Base-by-base conservation (phyloP, 1,140 invertebrate species). In the Leptopilina boulardi region DNA sequence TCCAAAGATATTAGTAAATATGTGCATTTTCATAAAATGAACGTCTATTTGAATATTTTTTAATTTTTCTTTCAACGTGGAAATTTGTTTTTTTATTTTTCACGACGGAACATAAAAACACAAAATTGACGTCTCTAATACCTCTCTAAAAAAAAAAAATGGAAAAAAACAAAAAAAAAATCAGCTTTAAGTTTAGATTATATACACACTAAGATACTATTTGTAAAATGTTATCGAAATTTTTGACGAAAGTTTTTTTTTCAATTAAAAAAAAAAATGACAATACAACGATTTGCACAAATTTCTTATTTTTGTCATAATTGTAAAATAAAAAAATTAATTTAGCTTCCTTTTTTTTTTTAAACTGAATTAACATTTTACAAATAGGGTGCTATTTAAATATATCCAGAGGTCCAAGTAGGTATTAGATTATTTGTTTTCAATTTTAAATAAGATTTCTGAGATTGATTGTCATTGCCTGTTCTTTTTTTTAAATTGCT, bases 311-410 rank as follows among this genome's bases (percentile, higher is more conserved):
- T n/a, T n/a, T n/a, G n/a, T n/a, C n/a, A n/a, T n/a, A n/a, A n/a
- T n/a, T n/a, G n/a, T n/a, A n/a, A n/a, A n/a, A n/a, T n/a, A n/a
- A n/a, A n/a, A n/a, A n/a, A n/a, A n/a, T n/a, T n/a, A n/a, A n/a
- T n/a, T 3, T 66, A 66, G 59, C 13, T 66, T 30, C 15, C 23
- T 23, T 78, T 76, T 75, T 77, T 6, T n/a, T n/a, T 51, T 51
- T 15, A 18, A 47, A 51, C 18, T 51, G 47, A n/a, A 54, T 73
- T 75, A 76, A 81, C 80, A 80, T 80, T 82, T 82, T 82, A 80
- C 78, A 82, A 80, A 80, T 82, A 77, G 74, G 74, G 76, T 77
- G 76, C 76, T 80, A 82, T 80, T 79, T 80, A 79, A 77, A 77
- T 42, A 77, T 77, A 74, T 75, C 70, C 41, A 72, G 71, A 73